phyloP scores from a whole-genome alignment of 2,113 vertebrate species.

The Calypte anna region DNA sequence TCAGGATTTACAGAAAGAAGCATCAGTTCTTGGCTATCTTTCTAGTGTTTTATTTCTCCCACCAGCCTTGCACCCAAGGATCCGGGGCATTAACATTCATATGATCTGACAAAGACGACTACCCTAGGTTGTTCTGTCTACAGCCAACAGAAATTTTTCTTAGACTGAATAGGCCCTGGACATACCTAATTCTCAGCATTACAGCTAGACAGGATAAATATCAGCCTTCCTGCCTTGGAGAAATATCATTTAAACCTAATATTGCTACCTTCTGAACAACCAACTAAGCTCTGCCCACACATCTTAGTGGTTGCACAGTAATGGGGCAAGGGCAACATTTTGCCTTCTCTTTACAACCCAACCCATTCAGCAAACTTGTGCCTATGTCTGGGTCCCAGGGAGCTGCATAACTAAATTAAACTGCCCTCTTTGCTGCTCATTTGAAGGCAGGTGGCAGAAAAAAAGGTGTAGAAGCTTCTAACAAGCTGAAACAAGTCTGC shows the following conservation, averaged over 20 bases:
- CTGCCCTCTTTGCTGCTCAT: neutral
- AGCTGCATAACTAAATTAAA: neutral
- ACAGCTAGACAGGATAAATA: neutral
- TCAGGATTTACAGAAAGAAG: neutral
- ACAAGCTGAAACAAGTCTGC: neutral
- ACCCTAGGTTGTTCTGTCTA: neutral
- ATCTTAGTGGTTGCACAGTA: neutral
- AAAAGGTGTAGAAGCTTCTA: neutral
- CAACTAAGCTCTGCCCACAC: fast-evolving
- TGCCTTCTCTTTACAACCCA: neutral
- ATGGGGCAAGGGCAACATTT: neutral
- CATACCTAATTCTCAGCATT: neutral
- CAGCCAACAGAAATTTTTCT: neutral
- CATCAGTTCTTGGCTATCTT: neutral
- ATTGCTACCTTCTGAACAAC: neutral
- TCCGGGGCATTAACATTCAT: neutral
- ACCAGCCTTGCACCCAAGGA: neutral
- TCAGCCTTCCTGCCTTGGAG: neutral
- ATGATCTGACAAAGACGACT: neutral
- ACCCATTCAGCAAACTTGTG: neutral
- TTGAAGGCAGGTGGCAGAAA: neutral
- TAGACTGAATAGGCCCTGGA: neutral
- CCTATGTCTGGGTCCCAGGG: neutral
- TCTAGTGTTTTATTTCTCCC: neutral
- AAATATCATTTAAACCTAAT: neutral